phyloP scores from a whole-genome alignment of 2,888 invertebrate species.

The Caenorhabditis auriculariae region DNA sequence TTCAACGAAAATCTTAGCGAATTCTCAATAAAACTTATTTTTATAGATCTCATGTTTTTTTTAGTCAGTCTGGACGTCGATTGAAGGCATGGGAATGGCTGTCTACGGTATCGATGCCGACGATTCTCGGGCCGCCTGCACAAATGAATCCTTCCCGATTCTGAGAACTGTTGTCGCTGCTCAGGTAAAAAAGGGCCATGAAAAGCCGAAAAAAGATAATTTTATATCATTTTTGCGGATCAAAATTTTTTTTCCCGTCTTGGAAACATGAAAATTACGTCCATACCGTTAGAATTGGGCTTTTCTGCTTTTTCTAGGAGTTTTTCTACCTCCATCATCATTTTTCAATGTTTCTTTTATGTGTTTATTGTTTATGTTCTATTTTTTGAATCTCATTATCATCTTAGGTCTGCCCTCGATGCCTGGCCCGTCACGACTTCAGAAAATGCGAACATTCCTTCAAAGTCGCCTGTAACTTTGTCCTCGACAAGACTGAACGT shows the following conservation, averaged over 20 bases:
- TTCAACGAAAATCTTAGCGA: too few species aligned
- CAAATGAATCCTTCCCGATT: constrained; percentile 21
- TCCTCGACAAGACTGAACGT: constrained; percentile 13
- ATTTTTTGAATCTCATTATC: not conserved
- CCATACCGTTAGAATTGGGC: too few species aligned
- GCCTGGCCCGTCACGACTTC: constrained; percentile 20
- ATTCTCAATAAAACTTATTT: too few species aligned
- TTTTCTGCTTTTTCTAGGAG: too few species aligned
- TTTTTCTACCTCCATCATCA: too few species aligned
- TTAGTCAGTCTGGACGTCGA: constrained; percentile 22
- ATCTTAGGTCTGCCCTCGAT: constrained; percentile 2
- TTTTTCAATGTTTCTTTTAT: not conserved
- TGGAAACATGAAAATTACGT: too few species aligned
- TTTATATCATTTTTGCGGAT: too few species aligned
- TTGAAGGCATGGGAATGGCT: constrained; percentile 16
- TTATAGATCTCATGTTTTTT: too few species aligned
- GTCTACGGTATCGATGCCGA: constrained; percentile 19
- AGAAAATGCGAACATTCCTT: constrained; percentile 14
- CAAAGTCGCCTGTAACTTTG: constrained; percentile 15
- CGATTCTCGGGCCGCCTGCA: constrained; percentile 21
- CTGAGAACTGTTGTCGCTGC: constrained; percentile 4
- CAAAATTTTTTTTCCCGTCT: too few species aligned
- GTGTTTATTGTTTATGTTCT: not conserved
- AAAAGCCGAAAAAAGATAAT: too few species aligned
- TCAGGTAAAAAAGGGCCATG: too few species aligned